Evolutionary conservation across 2,113 vertebrate genomes (phyloP), one percentile per base, ranked within the genome.

Genomic region (Calyptomena viridis): DNA sequence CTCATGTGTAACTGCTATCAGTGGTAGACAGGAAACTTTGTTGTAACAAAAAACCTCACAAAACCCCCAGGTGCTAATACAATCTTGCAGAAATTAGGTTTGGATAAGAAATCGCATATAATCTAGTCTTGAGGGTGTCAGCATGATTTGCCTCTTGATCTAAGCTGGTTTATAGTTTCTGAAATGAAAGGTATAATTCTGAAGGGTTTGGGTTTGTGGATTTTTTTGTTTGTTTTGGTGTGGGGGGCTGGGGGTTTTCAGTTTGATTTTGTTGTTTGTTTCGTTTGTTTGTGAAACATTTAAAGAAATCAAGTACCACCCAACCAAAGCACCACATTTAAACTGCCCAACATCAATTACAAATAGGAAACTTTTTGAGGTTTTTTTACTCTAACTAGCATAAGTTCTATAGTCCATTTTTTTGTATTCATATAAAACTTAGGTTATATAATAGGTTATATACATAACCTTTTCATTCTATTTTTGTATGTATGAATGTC

Each of bases 21-120:
- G 39, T 39, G 25, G 6, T 20, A 68, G 24, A 67, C 3, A 69
- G 30, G 91, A 62, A 39, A 44, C 33, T 59, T 30, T 7, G 1
- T n/a, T n/a, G n/a, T n/a, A n/a, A n/a, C 10, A 8, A 1, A 27
- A 20, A 20, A 20, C 2, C 1, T 5, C 4, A 18, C 6, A 47
- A 60, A 66, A 2, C 0, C 9, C n/a, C 9, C 23, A 56, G 19
- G 9, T 79, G 15, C 21, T 72, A 63, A 52, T 58, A 74, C 11
- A 71, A 18, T 59, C 46, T 46, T 53, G 33, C 52, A 87, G 35
- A 74, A 27, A 60, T 87, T 5, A 59, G 22, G 19, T 75, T 59
- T 87, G 35, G 5, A 60, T 68, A 75, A 75, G 25, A 82, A 88
- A 52, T 73, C 24, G 79, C 12, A 52, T 55, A 5, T 56, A 27